Conservation (phyloP, 2,113 vertebrate genomes). For the Salminus brasiliensis region DNA sequence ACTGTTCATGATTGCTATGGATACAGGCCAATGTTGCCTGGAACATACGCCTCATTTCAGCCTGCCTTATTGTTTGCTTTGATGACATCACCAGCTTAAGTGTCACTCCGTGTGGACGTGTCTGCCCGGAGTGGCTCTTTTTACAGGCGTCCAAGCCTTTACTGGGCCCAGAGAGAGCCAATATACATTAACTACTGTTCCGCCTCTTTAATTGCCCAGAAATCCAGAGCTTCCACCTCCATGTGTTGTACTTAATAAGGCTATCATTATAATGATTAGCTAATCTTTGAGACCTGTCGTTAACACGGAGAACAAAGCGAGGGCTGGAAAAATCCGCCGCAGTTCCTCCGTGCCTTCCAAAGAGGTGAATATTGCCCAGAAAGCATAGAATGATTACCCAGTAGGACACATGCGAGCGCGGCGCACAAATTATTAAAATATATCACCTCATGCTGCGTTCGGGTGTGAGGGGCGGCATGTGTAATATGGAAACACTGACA, state of each 20-base stretch:
- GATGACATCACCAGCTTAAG: slow-evolving; percentile 24
- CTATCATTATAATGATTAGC: slow-evolving; percentile 64
- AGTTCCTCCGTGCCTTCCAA: slow-evolving; percentile 39
- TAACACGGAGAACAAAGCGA: slow-evolving; percentile 44
- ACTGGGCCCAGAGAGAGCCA: slow-evolving; percentile 27
- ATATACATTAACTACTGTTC: slow-evolving; percentile 48
- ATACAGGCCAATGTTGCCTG: slow-evolving; percentile 9
- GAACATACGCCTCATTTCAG: slow-evolving; percentile 17
- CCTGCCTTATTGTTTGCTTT: slow-evolving; percentile 19
- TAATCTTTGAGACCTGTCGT: slow-evolving; percentile 57
- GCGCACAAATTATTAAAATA: slow-evolving; percentile 71
- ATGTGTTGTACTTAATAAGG: slow-evolving; percentile 50
- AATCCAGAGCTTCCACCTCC: slow-evolving; percentile 31
- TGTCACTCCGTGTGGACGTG: slow-evolving; percentile 4
- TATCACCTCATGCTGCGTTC: slow-evolving; percentile 63
- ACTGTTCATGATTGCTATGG: slow-evolving; percentile 20
- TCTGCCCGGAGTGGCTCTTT: not conserved
- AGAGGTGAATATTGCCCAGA: slow-evolving; percentile 52
- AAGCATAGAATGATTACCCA: slow-evolving; percentile 52
- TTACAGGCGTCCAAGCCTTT: slow-evolving; percentile 18
- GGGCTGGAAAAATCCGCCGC: slow-evolving; percentile 38
- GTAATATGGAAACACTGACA: slow-evolving; percentile 75
- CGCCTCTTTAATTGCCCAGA: slow-evolving; percentile 35
- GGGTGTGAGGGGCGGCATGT: slow-evolving; percentile 45
- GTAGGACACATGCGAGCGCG: slow-evolving; percentile 48